Evolutionary conservation across 2,797 vertebrate species (phyloP), one percentile per base, ranked within the genome.

Genomic region (Oryzias dopingdopingensis): DNA sequence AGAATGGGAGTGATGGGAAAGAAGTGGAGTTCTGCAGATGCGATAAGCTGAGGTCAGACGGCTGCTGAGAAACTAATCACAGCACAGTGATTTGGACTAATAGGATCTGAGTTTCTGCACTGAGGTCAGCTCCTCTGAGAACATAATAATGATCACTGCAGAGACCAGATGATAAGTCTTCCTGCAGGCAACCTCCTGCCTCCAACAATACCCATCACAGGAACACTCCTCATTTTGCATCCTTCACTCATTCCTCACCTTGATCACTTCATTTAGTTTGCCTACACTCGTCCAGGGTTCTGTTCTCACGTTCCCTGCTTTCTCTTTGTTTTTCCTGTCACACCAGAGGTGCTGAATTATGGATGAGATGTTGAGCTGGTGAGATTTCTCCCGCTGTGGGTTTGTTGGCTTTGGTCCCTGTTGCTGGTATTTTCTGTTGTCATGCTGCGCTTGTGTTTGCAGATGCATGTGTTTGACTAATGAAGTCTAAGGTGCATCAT

Each of bases 301-400:
- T 14, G 44, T 14, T 62, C 51, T 41, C 49, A 12, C 44, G 10
- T 63, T 60, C 69, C 55, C 8, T 41, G 65, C 49, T 16, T 52
- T 40, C 23, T 76, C 62, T 74, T 72, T 75, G 69, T 77, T 68
- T 72, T 71, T 56, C 77, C 67, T 83, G 78, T 84, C 76, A 82
- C 77, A 51, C 73, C 77, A 75, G 63, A 58, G 61, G 73, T 82
- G 80, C 59, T 91, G 83, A 90, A 91, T 90, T 87, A 90, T 91
- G 88, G 83, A 91, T 89, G 79, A 50, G 57, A 77, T 78, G 85
- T 88, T 82, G 79, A 80, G 86, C 79, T 86, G 59, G 68, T 80
- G 77, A 78, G 82, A 80, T 86, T 85, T 63, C 67, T 79, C 80
- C 76, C 60, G 63, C 83, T 83, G 82, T 23, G 52, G 60, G 76